Evolutionary conservation across 2,888 invertebrate species (phyloP), one percentile per base, ranked within the genome.

Genomic region (Gymnosoma rotundatum): DNA sequence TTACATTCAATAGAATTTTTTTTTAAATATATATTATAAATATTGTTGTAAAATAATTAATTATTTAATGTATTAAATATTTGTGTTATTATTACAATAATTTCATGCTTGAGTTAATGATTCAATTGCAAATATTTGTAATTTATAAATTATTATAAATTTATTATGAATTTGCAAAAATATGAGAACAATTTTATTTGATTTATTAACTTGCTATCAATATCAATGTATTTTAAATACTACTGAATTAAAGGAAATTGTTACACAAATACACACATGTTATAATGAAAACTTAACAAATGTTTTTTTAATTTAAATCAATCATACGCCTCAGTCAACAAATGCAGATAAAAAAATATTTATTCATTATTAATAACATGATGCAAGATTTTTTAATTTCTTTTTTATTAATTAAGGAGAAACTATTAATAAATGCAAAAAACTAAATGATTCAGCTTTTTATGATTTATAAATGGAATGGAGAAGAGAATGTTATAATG

Each of bases 91-190:
- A 7, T 50, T n/a, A 16, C 18, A 20, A 45, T 64, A 42, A 66
- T 72, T 52, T 16, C 3, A 60, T 60, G 60, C 58, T 58, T 12
- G 64, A 79, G 50, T 67, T 60, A 67, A 73, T 66, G 20, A 67
- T 32, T 79, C 52, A 67, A 66, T 60, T 64, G 20, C n/a, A 66
- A 50, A 20, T 61, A 70, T 56, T 70, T 42, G 10, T 42, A 42
- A 42, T 42, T 42, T 42, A 42, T 42, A 42, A 12, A 12, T 12
- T 32, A 25, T 42, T 72, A 36, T 36, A 54, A 32, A 25, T 16
- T 60, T 10, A 32, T 12, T 16, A 42, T 70, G 63, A 63, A 48
- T 60, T 67, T 16, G 50, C 58, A 54, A 72, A 36, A 18, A 64
- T 21, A 48, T 5, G 8, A 56, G 12, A 72, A 48, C 14, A 72